phyloP scores from a whole-genome alignment of 2,888 invertebrate genomes.

The Xanthia icteritia region DNA sequence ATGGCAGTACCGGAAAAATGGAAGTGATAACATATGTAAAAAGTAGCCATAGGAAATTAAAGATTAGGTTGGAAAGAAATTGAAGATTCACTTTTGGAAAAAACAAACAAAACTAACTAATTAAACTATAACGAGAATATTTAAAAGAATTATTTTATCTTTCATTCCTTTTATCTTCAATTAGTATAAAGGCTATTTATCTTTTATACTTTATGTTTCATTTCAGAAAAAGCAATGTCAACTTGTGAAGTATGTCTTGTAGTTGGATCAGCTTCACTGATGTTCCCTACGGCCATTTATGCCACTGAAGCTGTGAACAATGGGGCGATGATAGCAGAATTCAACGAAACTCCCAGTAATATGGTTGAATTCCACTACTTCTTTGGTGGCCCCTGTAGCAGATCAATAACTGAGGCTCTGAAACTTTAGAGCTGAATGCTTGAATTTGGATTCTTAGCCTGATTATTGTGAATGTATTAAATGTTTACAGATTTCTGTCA shows the following conservation, averaged over 20 bases:
- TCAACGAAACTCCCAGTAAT: conserved; percentile 82
- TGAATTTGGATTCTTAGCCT: not conserved
- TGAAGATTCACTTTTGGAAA: not conserved
- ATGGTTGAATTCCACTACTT: conserved; percentile 81
- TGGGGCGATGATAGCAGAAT: conserved; percentile 89
- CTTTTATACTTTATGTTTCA: not conserved
- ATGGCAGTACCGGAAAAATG: not conserved
- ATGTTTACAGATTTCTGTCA: not conserved
- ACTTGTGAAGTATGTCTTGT: conserved; percentile 95
- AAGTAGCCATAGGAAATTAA: not conserved
- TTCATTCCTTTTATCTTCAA: not conserved
- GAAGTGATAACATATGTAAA: not conserved
- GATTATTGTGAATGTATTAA: conserved; percentile 5
- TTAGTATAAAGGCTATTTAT: not conserved
- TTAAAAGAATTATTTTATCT: not conserved
- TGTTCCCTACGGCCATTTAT: conserved; percentile 97
- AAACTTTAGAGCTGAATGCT: conserved; percentile 64
- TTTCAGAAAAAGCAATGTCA: conserved; percentile 91
- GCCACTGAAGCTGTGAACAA: conserved; percentile 93
- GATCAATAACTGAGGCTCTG: conserved; percentile 81
- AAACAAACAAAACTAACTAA: not conserved
- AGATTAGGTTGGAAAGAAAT: not conserved
- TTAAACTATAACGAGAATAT: not conserved
- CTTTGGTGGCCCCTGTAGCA: conserved; percentile 86
- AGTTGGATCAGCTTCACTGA: conserved; percentile 96